These are phyloP conservation scores for Troides helena DNA, from an alignment of 2,888 invertebrate genomes.

Conservation along the genomic window DNA sequence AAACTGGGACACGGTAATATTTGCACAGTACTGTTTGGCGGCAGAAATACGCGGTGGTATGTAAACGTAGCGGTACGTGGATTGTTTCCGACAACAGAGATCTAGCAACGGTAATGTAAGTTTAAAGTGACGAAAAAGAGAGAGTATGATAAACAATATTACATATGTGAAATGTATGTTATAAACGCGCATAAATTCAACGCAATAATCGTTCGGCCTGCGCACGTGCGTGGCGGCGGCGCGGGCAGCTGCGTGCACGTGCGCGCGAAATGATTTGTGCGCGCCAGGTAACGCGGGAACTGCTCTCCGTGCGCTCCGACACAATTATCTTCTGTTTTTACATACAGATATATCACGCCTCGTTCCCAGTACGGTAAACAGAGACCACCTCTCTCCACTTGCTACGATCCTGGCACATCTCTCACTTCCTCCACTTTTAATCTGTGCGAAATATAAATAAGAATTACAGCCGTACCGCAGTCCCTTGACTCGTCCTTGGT, in stretches of 20 bases:
- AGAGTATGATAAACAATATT: no score
- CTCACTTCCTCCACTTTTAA: background rate
- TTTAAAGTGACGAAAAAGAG: conserved; percentile 10
- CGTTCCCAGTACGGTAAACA: no score
- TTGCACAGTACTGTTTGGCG: no score
- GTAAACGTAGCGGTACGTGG: no score
- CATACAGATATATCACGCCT: no score
- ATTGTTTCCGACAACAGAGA: no score
- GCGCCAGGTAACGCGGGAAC: conserved; percentile 47
- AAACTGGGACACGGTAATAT: no score
- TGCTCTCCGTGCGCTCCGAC: conserved; percentile 18
- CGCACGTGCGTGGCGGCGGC: conserved; percentile 54
- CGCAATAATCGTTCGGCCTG: conserved; percentile 44
- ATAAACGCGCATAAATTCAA: conserved; percentile 35
- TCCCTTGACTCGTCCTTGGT: no score
- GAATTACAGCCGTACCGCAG: background rate
- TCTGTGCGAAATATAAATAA: conserved; percentile 18
- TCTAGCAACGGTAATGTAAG: no score
- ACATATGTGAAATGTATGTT: conserved; percentile 42
- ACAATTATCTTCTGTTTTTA: conserved; percentile 3
- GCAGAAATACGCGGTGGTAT: no score
- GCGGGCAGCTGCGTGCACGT: conserved; percentile 57
- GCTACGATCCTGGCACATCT: no score
- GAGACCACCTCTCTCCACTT: no score
- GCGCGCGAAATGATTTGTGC: conserved; percentile 48